Base-by-base conservation (phyloP, 1,140 invertebrate species). In the Zaprionus ghesquierei region DNA sequence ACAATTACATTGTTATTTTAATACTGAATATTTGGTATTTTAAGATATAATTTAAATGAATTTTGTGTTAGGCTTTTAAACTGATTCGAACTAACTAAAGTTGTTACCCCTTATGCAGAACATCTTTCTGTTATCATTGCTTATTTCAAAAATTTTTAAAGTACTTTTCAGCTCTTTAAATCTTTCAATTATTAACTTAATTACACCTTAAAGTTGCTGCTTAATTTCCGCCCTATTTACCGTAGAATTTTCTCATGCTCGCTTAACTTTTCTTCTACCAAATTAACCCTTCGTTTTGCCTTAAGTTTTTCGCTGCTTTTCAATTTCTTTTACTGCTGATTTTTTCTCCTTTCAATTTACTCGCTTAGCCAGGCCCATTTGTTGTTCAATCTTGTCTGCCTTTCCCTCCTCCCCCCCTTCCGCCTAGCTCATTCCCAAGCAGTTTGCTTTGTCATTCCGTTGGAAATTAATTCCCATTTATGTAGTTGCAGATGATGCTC, bases 381-480 rank as follows among this genome's bases (percentile, higher is more conserved):
- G 70, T 62, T 75, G 74, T 86, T 72, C 58, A 29, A 22, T 44
- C 20, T 50, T 49, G 25, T 22, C 8, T 18, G 18, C 13, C 23
- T 13, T 20, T 3, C 4, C 27, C 12, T 33, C 33, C 15, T 0
- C 0, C 46, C 46, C 22, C 46, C 46, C 5, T n/a, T n/a, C n/a
- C n/a, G n/a, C n/a, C 15, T 4, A 1, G 3, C 6, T 15, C 38
- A 18, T 44, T 1, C 6, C 15, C 38, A 10, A 35, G 33, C 33
- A 20, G 13, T 79, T 81, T 81, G 71, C 71, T 69, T 79, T 79
- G 80, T 79, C 69, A 68, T 81, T 85, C 51, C 77, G 69, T 69
- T 77, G 63, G 60, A 75, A 85, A 85, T 85, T 86, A 86, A 86
- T 85, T 85, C 66, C 69, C 69, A 73, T 85, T 81, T 75, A 86